These are phyloP conservation scores for Emydura subglobosa DNA, from an alignment of 2,113 vertebrate genomes.

Conservation along the genomic window DNA sequence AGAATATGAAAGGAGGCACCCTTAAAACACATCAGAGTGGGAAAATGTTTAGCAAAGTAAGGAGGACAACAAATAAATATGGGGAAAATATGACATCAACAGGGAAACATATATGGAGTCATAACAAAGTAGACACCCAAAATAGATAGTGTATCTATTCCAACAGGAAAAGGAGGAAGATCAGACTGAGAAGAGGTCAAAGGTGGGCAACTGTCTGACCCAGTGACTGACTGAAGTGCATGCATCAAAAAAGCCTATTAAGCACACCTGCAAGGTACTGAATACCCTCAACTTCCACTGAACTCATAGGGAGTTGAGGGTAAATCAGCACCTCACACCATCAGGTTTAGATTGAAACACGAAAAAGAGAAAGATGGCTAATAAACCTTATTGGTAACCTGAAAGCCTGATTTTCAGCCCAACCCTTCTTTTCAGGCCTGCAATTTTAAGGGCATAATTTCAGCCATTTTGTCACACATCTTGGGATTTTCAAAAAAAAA, in stretches of 20 bases:
- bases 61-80: background rate
- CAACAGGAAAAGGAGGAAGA: background rate
- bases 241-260: background rate
- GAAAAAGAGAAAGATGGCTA: background rate
- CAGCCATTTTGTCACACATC: background rate
- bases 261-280: background rate
- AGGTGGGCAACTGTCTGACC: background rate
- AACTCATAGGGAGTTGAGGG: background rate
- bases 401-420: background rate
- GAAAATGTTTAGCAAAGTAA: background rate
- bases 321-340: background rate
- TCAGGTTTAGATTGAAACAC: background rate
- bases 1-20: background rate
- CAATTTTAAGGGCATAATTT: background rate
- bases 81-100: background rate
- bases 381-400: background rate
- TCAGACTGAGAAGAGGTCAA: background rate
- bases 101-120: background rate
- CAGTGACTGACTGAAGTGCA: background rate
- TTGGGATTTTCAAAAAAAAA: background rate
- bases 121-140: background rate
- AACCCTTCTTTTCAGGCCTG: background rate
- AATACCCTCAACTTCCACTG: background rate
- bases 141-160: background rate
- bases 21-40: background rate